Evolutionary conservation across 1,140 invertebrate genomes (phyloP).

Genomic region (Caerostris darwini): DNA sequence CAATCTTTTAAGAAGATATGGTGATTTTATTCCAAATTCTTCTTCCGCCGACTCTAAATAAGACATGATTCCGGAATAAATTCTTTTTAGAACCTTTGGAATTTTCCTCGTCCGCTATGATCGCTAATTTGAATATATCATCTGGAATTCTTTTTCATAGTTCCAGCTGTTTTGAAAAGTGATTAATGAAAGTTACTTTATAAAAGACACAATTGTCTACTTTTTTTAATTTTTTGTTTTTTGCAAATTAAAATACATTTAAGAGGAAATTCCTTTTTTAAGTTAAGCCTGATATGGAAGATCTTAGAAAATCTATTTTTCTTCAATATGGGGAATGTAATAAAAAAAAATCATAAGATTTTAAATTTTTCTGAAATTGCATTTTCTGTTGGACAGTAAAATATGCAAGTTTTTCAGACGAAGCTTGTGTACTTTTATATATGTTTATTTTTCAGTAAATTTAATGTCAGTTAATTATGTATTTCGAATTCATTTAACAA

Average conservation of each 20-base stretch:
- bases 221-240: not conserved
- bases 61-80: not conserved
- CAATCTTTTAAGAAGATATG: slow-evolving; percentile 17
- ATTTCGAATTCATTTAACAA: too few species aligned
- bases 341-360: too few species aligned
- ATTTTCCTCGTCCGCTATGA: not conserved
- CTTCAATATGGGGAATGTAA: too few species aligned
- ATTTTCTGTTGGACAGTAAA: too few species aligned
- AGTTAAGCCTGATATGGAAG: not conserved
- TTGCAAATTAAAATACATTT: not conserved
- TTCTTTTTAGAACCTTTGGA: not conserved
- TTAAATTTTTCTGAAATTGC: too few species aligned
- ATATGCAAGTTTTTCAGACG: too few species aligned
- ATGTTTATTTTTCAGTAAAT: too few species aligned
- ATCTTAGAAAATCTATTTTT: too few species aligned
- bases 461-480: too few species aligned
- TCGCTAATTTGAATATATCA: not conserved
- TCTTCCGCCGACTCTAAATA: not conserved
- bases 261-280: not conserved
- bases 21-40: not conserved
- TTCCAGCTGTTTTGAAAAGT: not conserved
- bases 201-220: too few species aligned
- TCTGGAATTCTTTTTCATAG: not conserved
- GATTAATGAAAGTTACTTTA: too few species aligned
- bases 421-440: too few species aligned